A percentile compares a stretch with the other conserved stretches of the same genome.
phyloP scores from a whole-genome alignment of 2,888 invertebrate species.

The Melolontha melolontha region DNA sequence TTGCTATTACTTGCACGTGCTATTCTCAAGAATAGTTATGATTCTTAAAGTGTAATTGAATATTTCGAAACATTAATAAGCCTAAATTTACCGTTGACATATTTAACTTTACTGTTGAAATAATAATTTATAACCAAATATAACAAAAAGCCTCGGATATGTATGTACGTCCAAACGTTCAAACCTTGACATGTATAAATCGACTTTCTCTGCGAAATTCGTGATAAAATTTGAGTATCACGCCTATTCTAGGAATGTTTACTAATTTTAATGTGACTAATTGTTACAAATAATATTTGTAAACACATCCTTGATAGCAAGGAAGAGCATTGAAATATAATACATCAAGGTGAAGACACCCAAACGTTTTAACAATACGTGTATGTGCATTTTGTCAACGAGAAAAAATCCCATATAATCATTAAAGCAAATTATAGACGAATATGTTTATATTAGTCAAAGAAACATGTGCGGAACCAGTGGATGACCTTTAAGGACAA shows the following conservation, averaged over 20 bases:
- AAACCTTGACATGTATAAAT: slow-evolving; percentile 10
- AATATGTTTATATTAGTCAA: neutral
- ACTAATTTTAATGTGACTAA: neutral
- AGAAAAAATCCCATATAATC: neutral
- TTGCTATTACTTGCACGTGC: no score
- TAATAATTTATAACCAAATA: no score
- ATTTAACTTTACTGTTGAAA: no score
- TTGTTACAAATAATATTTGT: neutral
- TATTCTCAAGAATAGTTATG: no score
- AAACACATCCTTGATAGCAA: slow-evolving; percentile 21
- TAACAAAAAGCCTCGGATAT: no score
- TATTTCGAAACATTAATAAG: no score
- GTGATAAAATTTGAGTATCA: slow-evolving; percentile 14
- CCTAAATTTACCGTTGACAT: no score
- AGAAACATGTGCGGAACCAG: neutral
- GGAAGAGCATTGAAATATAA: slow-evolving; percentile 32
- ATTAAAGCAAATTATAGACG: slow-evolving; percentile 4
- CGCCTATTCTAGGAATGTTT: slow-evolving; percentile 1
- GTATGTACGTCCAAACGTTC: no score
- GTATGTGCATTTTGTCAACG: neutral
- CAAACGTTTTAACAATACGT: slow-evolving; percentile 2
- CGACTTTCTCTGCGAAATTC: slow-evolving; percentile 14
- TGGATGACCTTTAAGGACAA: slow-evolving; percentile 2
- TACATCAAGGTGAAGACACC: slow-evolving; percentile 7
- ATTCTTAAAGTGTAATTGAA: no score